Evolutionary conservation across 1,140 invertebrate species (phyloP), one percentile per base, ranked within the genome.

Genomic region (Lanistes nyassanus): DNA sequence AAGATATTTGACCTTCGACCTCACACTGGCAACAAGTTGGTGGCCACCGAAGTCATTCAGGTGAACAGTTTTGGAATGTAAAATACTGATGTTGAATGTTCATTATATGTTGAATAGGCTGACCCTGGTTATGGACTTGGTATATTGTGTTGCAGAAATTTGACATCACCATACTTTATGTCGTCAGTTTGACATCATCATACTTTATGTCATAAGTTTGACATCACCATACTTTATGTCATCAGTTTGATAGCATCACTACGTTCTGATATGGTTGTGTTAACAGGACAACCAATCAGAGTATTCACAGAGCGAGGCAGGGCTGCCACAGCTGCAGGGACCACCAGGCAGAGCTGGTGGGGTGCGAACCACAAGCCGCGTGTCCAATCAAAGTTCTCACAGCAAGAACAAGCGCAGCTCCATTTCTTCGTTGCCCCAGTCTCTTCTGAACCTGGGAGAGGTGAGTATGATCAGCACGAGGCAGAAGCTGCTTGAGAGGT

Each of bases 1-100:
- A 89, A 89, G 77, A 76, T 88, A 37, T 89, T 90, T 81, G 82
- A 86, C 58, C 74, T 89, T 26, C 67, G 80, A 56, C 60, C 78
- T 26, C 86, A 88, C 67, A 76, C 81, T 19, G 72, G 82, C n/a
- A 77, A 76, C 67, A 84, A 77, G 60, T 31, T 58, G 16, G n/a
- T 56, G 9, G 64, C 66, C 29, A 29, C 56, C 0, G 72, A 77
- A 36, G 29, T 58, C 23, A 77, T 31, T 23, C 78, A 79, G 78
- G 78, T 75, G 6, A 55, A 34, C 37, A 13, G 42, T 16, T 47
- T 47, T 47, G 19, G 42, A 47, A 47, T 47, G 9, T 56, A 34
- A 51, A 53, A 53, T 47, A 21, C 36, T 42, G 31, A 68, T 68
- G 9, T 67, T 67, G 29, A 31, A 36, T 26, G 37, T 70, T 70